Base-by-base conservation (phyloP, 2,888 invertebrate genomes). In the Zonitis immaculata region DNA sequence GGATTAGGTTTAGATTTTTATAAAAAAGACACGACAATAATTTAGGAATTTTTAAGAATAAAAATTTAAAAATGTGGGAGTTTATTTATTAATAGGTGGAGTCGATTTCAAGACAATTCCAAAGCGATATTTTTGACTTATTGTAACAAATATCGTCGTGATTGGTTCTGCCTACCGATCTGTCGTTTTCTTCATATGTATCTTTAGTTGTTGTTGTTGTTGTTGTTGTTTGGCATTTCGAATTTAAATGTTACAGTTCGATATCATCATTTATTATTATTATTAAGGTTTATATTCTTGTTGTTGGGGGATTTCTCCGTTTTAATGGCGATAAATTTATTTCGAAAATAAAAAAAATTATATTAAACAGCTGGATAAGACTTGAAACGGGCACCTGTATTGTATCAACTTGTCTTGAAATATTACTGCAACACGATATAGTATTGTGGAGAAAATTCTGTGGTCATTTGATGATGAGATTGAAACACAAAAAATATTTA, bases 161-260 rank as follows among this genome's bases (percentile, higher is more conserved):
- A 50, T 50, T 46, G 47, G 58, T 49, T 56, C 54, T 50, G 56
- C 54, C 56, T 51, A 56, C 56, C 44, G 26, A 44, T 52, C 51
- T 51, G 50, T 42, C 42, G 9, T 49, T 30, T 4, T 1, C 6
- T 30, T n/a, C 30, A 12, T 6, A 1, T 30, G 6, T 30, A 5
- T 26, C 9, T 28, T 28, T 28, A 11, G 4, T 28, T 28, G 11
- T 30, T 12, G 8, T 16, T 30, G 12, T 30, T 32, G 7, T 32
- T 32, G 32, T 14, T 32, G 32, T 12, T 7, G 14, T 32, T 32
- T 32, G 3, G 2, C 1, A n/a, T 6, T 6, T 11, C 18, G 20
- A 20, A 39, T 39, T 18, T 2, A 39, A 11, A 39, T 39, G 14
- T 14, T 20, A 39, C 39, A 39, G 18, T 39, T 39, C 39, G 20